Percentiles rank a stretch among this genome's conserved stretches.
Conservation (phyloP, 2,113 vertebrate species). For the Taxidea taxus region DNA sequence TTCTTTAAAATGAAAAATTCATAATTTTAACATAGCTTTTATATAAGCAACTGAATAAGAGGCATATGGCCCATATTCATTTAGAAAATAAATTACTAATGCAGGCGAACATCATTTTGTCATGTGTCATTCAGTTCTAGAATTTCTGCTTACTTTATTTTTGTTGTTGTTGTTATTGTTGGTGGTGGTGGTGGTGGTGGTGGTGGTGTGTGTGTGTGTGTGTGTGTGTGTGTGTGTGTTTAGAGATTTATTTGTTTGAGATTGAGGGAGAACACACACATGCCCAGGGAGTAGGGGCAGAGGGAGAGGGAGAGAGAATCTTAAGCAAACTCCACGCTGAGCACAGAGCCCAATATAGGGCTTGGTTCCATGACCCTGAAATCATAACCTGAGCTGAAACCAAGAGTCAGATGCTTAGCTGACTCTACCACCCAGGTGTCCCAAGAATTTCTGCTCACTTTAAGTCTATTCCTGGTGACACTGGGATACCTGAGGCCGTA, state of each 20-base stretch:
- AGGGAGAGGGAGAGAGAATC: background rate
- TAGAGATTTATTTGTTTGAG: too few species aligned
- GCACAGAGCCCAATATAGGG: background rate
- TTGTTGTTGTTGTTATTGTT: background rate
- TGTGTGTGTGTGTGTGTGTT: too few species aligned
- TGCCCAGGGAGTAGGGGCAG: background rate
- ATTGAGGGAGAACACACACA: background rate
- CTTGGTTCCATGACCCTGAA: background rate
- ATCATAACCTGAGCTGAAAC: background rate
- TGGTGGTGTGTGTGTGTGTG: too few species aligned
- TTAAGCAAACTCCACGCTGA: background rate
- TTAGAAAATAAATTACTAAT: background rate
- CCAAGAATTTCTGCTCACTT: background rate
- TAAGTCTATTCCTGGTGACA: background rate
- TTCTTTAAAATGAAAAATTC: background rate
- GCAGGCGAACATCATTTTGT: background rate
- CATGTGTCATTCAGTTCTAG: background rate
- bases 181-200: too few species aligned
- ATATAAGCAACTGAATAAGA: background rate
- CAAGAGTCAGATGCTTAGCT: background rate
- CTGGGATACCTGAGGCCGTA: background rate
- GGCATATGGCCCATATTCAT: background rate
- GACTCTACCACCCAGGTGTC: background rate
- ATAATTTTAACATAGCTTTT: background rate
- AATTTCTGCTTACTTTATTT: background rate